These are phyloP conservation scores for Intellagama lesueurii DNA, from an alignment of 2,797 vertebrate genomes.

Conservation along the genomic window DNA sequence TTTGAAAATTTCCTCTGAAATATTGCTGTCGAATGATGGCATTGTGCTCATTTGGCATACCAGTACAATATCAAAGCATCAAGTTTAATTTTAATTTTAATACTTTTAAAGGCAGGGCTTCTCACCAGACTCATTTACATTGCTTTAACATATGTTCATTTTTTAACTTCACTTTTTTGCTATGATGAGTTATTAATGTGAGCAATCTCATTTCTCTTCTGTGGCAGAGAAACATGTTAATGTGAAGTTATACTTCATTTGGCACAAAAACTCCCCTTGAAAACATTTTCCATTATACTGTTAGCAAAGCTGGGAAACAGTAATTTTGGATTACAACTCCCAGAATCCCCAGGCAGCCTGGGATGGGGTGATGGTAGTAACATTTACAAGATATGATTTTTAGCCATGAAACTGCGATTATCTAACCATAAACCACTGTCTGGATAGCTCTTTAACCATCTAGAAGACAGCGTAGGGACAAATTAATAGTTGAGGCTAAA, in stretches of 20 bases:
- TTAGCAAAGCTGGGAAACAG: too few relatives aligned
- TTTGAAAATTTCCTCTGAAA: constrained; percentile 39
- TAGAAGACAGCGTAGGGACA: constrained; percentile 8
- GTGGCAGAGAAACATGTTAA: constrained; percentile 44
- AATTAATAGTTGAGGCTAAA: constrained; percentile 25
- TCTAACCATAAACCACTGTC: constrained; percentile 30
- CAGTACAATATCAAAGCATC: not conserved
- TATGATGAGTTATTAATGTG: constrained; percentile 20
- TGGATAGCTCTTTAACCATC: constrained; percentile 53
- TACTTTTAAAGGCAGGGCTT: constrained; percentile 22
- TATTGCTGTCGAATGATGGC: constrained; percentile 30
- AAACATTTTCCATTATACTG: constrained; percentile 20
- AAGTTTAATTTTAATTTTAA: not conserved
- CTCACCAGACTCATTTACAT: constrained; percentile 33
- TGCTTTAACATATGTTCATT: constrained; percentile 32
- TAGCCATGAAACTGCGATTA: constrained; percentile 12
- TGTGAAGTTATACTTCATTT: constrained; percentile 47
- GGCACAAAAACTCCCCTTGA: constrained; percentile 36
- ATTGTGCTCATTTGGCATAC: not conserved
- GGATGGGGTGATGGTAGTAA: too few relatives aligned
- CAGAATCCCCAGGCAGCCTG: too few relatives aligned
- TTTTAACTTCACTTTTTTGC: constrained; percentile 18
- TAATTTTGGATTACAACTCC: too few relatives aligned
- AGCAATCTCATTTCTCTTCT: constrained; percentile 42
- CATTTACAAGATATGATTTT: not conserved